These are phyloP conservation scores for Dicyrtomina minuta DNA, from an alignment of 2,888 invertebrate species.

Conservation along the genomic window DNA sequence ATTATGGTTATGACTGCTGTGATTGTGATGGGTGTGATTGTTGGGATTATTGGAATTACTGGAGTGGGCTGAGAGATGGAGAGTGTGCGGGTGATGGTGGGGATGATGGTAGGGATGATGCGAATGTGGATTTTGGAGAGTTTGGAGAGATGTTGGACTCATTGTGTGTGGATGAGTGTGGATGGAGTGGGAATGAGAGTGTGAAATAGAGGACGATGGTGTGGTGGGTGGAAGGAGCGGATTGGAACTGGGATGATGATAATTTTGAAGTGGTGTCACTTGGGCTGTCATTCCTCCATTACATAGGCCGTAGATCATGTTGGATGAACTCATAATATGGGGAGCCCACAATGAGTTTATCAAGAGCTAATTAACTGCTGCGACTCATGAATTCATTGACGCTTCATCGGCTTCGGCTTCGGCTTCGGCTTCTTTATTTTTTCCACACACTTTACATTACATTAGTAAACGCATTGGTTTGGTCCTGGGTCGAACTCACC, in stretches of 20 bases:
- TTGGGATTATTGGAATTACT: conserved; percentile 39
- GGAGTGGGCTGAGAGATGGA: conserved; percentile 40
- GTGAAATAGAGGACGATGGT: conserved; percentile 33
- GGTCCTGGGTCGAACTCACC: background rate
- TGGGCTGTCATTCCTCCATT: conserved; percentile 50
- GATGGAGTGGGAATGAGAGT: conserved; percentile 25
- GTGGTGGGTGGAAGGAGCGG: conserved; percentile 28
- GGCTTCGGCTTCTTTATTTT: background rate
- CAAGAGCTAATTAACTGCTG: conserved; percentile 20
- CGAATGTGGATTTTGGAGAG: conserved; percentile 36
- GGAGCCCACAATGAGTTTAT: conserved; percentile 14
- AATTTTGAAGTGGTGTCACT: conserved; percentile 48
- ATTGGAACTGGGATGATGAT: conserved; percentile 34
- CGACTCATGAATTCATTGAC: conserved; percentile 18
- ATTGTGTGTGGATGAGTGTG: conserved; percentile 23
- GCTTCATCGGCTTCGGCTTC: background rate
- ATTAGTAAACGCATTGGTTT: background rate
- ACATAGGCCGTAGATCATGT: conserved; percentile 53
- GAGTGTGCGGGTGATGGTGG: conserved; percentile 56
- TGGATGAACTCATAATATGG: conserved; percentile 48
- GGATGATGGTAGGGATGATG: conserved; percentile 31
- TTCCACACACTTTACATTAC: conserved; percentile 9
- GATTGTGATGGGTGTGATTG: conserved; percentile 38
- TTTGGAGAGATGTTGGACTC: conserved; percentile 26
- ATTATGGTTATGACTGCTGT: conserved; percentile 55